A percentile compares a stretch with the other conserved stretches of the same genome.
phyloP scores from a whole-genome alignment of 2,113 vertebrate genomes.

The Myrmophylax atrothorax region DNA sequence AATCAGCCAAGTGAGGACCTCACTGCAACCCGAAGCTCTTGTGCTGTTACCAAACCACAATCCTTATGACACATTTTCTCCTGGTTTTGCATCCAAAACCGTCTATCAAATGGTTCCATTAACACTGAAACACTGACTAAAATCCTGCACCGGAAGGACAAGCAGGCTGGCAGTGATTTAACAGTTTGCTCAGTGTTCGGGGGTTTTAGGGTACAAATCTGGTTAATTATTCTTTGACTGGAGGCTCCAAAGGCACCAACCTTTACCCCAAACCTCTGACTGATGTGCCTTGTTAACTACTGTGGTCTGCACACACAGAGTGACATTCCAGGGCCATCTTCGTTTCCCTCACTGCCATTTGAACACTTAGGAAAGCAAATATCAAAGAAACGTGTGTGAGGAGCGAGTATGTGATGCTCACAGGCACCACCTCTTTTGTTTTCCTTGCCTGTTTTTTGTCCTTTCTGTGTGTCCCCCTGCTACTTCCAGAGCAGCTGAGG shows the following conservation, averaged over 20 bases:
- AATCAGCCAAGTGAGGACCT: neutral
- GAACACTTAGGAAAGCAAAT: neutral
- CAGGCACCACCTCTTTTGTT: accelerated
- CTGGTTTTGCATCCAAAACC: neutral
- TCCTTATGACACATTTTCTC: neutral
- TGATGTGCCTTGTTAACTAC: neutral
- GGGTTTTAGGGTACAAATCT: neutral
- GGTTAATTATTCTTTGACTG: neutral
- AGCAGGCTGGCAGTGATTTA: neutral
- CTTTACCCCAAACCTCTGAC: neutral
- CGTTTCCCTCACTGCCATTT: neutral
- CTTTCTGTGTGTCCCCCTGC: neutral
- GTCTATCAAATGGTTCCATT: slow-evolving; percentile 12
- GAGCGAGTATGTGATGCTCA: accelerated
- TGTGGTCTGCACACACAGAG: neutral
- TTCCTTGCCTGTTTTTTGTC: neutral
- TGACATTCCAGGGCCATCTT: neutral
- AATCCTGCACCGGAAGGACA: slow-evolving; percentile 20
- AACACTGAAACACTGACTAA: slow-evolving; percentile 24
- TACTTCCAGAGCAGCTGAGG: neutral
- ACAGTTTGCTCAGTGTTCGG: accelerated
- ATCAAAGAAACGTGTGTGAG: accelerated
- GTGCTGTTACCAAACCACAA: neutral
- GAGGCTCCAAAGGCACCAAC: neutral
- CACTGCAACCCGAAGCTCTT: accelerated